phyloP scores from a whole-genome alignment of 92 coral and sea anemone species.

The Palythoa caribaeorum region DNA sequence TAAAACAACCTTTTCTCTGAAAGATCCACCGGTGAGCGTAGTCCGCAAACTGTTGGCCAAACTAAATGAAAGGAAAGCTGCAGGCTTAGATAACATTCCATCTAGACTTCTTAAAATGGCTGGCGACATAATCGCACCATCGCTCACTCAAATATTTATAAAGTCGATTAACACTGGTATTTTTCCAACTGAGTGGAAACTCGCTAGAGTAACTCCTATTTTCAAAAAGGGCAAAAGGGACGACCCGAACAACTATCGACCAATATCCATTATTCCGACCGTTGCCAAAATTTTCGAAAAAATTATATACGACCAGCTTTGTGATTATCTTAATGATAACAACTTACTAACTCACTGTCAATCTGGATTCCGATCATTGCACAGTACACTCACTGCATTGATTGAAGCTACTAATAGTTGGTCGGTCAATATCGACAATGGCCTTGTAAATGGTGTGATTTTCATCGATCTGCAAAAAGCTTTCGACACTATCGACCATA shows the following conservation, averaged over 20 bases:
- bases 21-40: too few relatives aligned
- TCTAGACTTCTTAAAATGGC: constrained; percentile 11
- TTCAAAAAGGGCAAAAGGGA: neutral
- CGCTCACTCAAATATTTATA: constrained; percentile 1
- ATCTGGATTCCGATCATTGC: constrained; percentile 17
- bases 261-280: neutral
- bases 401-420: constrained; percentile 7
- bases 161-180: neutral
- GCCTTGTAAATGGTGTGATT: too few relatives aligned
- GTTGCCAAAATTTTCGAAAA: neutral
- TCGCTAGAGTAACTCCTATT: neutral
- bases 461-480: too few relatives aligned
- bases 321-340: constrained; percentile 1
- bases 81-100: constrained; percentile 9
- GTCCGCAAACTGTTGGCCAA: too few relatives aligned
- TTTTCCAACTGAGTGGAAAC: constrained; percentile 1
- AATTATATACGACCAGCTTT: neutral
- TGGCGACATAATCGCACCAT: neutral
- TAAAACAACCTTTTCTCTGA: too few relatives aligned
- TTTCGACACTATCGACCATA: neutral
- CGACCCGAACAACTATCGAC: constrained; percentile 2
- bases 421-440: constrained; percentile 19
- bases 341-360: constrained; percentile 6
- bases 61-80: constrained; percentile 2
- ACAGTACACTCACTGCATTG: neutral